phyloP scores from a whole-genome alignment of 53 echinoderm and acorn worm species.

The Luidia sarsii region DNA sequence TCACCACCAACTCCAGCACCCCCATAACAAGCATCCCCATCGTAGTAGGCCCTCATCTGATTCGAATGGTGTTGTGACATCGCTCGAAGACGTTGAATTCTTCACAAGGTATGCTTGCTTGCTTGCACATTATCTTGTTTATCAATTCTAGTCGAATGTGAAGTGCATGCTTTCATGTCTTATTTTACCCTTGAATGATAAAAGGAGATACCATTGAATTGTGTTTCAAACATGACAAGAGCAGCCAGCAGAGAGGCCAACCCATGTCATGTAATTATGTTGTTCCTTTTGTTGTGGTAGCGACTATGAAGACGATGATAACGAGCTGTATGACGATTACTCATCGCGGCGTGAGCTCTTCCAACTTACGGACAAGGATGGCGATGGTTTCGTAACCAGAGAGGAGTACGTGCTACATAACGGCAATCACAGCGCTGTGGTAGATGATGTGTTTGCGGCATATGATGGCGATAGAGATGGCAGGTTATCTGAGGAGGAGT shows the following conservation, averaged over 20 bases:
- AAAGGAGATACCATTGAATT: too few relatives aligned
- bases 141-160: too few relatives aligned
- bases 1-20: background rate
- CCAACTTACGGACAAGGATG: slow-evolving; percentile 40
- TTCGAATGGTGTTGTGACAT: background rate
- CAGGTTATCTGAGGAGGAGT: slow-evolving; percentile 49
- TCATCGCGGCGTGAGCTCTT: slow-evolving; percentile 35
- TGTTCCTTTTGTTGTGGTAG: background rate
- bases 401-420: slow-evolving; percentile 40
- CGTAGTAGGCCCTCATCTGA: background rate
- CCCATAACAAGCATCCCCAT: background rate
- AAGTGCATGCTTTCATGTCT: too few relatives aligned
- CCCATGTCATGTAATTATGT: too few relatives aligned
- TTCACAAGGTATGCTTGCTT: background rate
- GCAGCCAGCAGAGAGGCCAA: too few relatives aligned
- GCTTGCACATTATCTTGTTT: too few relatives aligned
- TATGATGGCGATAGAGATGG: slow-evolving; percentile 53
- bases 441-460: slow-evolving; percentile 33
- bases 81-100: background rate
- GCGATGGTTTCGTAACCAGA: slow-evolving; percentile 52
- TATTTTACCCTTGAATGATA: too few relatives aligned
- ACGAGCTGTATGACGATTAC: slow-evolving; percentile 28
- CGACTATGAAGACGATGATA: background rate
- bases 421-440: slow-evolving; percentile 17
- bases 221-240: too few relatives aligned